Conservation (phyloP, 2,797 vertebrate genomes). For the Adelosebastes latens region DNA sequence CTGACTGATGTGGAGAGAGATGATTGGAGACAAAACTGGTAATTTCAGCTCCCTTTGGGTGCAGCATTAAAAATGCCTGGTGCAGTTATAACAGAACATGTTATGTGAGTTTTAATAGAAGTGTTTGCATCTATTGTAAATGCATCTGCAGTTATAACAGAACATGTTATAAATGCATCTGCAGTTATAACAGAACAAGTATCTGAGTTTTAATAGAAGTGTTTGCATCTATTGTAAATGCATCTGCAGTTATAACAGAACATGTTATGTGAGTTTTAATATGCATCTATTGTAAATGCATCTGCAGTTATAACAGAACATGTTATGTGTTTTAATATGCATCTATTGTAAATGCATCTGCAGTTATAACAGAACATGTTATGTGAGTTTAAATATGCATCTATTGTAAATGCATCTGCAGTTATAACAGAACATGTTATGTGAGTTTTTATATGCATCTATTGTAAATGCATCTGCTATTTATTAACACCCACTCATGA, state of each 20-base stretch:
- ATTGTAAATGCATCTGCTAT: not conserved
- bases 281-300: too few relatives aligned
- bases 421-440: too few relatives aligned
- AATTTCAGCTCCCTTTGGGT: not conserved
- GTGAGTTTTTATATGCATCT: too few relatives aligned
- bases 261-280: too few relatives aligned
- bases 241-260: too few relatives aligned
- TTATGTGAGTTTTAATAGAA: not conserved
- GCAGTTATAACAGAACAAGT: not conserved
- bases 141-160: not conserved
- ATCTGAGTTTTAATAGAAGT: not conserved
- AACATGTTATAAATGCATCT: too few relatives aligned
- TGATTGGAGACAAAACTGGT: not conserved
- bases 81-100: not conserved
- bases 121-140: not conserved
- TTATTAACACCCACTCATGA: not conserved
- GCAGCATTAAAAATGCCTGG: not conserved
- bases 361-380: too few relatives aligned
- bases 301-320: not conserved
- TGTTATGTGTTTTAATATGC: not conserved
- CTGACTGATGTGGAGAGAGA: not conserved
- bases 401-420: too few relatives aligned
- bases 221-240: not conserved
- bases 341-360: not conserved
- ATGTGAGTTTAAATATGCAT: too few relatives aligned